Base-by-base conservation (phyloP, 1,140 invertebrate genomes). In the Aphidius gifuensis region DNA sequence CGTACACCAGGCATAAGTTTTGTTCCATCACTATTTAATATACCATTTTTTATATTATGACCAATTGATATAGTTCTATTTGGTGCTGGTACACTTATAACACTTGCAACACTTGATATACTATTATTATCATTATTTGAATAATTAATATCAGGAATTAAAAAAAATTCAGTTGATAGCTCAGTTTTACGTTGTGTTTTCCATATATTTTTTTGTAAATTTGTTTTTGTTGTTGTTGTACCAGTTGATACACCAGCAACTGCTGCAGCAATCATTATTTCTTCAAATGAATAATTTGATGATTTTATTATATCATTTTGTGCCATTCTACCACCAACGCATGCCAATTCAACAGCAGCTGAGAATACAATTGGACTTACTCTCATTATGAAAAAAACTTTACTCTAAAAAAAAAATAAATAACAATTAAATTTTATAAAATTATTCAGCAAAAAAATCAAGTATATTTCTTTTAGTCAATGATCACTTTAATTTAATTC, bases 81-180 rank as follows among this genome's bases (percentile, higher is more conserved):
- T n/a, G 73, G 69, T 8, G 74, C 73, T 8, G 73, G 77, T 5
- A 77, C 72, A 58, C 75, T 79, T 62, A 78, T 72, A 39, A 79
- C 76, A 62, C 77, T 79, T 3, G 79, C 79, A 3, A 76, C 73
- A 58, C 72, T 74, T 5, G 73, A 72, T 48, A 73, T 62, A 59
- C 69, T 63, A 54, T 53, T 71, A 73, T 75, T 47, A 70, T 65
- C 53, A 75, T 66, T 56, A 72, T 77, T 44, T 74, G 77, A 6
- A 72, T 69, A 38, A 69, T 74, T 59, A 45, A 72, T 69, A 64
- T 81, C 76, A 9, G 87, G 88, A 66, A 90, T 83, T 58, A 90
- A 77, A 74, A 90, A 91, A 73, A 88, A 91, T 74, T 91, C 90
- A 4, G 90, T 91, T 71, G 88, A 90, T 82, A 91, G 85, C 73